Percentiles rank a stretch among this genome's conserved stretches.
phyloP scores from a whole-genome alignment of 2,888 invertebrate genomes.

The Malthinus seriepunctatus region DNA sequence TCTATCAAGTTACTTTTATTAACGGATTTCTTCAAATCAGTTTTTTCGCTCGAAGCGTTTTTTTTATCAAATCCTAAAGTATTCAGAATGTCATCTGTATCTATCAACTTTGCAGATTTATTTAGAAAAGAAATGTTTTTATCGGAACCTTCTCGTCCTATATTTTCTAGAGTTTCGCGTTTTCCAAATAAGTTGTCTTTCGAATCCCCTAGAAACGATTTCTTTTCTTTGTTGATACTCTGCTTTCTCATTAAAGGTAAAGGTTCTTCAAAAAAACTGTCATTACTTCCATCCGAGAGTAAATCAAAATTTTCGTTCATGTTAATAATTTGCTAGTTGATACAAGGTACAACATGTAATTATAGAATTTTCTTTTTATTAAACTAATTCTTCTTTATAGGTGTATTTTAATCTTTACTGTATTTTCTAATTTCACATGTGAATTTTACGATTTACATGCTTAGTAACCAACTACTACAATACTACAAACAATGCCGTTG shows the following conservation, averaged over 20 bases:
- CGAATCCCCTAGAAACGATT: constrained; percentile 30
- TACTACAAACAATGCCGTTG: too few relatives aligned
- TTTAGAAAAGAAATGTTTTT: constrained; percentile 2
- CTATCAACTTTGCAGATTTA: constrained; percentile 33
- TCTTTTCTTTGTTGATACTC: constrained; percentile 45
- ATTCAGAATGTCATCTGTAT: constrained; percentile 47
- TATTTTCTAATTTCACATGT: too few relatives aligned
- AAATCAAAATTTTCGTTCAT: constrained; percentile 51
- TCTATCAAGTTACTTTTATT: constrained; percentile 47
- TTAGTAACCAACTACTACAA: too few relatives aligned
- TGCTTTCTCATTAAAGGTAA: constrained; percentile 44
- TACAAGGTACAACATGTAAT: too few relatives aligned
- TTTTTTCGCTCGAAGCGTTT: constrained; percentile 21
- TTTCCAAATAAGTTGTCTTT: constrained; percentile 43
- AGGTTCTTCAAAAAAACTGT: constrained; percentile 72
- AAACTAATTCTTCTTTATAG: too few relatives aligned
- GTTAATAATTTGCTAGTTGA: too few relatives aligned
- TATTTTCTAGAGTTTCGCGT: constrained; percentile 33
- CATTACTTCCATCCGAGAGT: constrained; percentile 70
- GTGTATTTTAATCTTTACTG: too few relatives aligned
- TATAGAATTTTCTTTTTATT: too few relatives aligned
- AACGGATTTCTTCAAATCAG: constrained; percentile 17
- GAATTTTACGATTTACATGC: too few relatives aligned
- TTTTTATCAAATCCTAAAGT: constrained; percentile 39
- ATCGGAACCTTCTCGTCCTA: constrained; percentile 43